A percentile compares a stretch with the other conserved stretches of the same genome.
phyloP scores from a whole-genome alignment of 2,113 vertebrate species.

The Corythoichthys intestinalis region DNA sequence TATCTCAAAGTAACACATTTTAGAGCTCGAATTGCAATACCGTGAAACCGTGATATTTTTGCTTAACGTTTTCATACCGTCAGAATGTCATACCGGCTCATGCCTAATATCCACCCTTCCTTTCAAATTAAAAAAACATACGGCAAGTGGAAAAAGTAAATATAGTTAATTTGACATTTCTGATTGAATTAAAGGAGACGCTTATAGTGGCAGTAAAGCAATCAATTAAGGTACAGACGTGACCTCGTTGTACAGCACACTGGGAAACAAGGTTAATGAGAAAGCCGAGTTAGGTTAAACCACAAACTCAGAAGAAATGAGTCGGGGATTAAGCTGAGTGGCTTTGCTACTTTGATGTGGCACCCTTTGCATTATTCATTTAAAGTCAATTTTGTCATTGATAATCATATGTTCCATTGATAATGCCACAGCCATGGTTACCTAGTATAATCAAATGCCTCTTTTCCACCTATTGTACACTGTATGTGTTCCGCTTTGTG shows the following conservation, averaged over 20 bases:
- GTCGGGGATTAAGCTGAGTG: neutral
- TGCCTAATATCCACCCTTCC: neutral
- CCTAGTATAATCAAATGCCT: neutral
- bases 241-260: neutral
- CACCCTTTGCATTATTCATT: slow-evolving; percentile 3
- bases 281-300: slow-evolving; percentile 1
- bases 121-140: neutral
- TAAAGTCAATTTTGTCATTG: neutral
- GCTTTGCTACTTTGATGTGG: neutral
- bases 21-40: no score
- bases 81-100: no score
- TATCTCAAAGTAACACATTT: no score
- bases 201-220: neutral
- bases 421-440: neutral
- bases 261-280: neutral
- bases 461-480: neutral
- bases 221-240: neutral
- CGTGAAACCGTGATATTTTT: no score
- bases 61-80: no score
- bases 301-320: neutral
- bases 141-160: neutral
- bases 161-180: neutral
- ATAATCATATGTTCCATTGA: neutral
- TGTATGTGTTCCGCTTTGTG: neutral
- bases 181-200: neutral